A percentile compares a stretch with the other conserved stretches of the same genome.
These are phyloP conservation scores for Pachymerium ferrugineum DNA, from an alignment of 2,888 invertebrate genomes.

Conservation along the genomic window DNA sequence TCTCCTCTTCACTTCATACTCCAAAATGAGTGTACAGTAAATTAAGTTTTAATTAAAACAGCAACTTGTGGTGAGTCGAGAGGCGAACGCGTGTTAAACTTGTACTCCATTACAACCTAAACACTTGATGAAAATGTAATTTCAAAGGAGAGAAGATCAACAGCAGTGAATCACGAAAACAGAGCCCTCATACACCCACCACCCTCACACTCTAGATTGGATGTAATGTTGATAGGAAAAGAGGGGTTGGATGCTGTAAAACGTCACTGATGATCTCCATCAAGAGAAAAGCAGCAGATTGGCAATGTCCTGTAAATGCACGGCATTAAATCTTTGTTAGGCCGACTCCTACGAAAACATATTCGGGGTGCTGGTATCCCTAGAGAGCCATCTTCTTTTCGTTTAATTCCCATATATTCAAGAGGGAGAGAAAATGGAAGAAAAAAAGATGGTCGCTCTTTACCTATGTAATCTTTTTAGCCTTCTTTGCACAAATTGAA, in stretches of 20 bases:
- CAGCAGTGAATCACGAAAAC: constrained; percentile 1
- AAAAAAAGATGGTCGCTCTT: not conserved
- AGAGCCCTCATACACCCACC: not conserved
- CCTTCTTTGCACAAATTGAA: constrained; percentile 14
- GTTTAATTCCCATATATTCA: constrained; percentile 30
- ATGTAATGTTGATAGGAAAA: constrained; percentile 25
- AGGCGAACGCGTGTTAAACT: not conserved
- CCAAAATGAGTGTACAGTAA: too few relatives aligned
- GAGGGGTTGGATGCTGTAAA: constrained; percentile 23
- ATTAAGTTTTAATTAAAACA: constrained; percentile 10
- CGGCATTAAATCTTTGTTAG: constrained; percentile 29
- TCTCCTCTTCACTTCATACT: too few relatives aligned
- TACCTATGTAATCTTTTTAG: constrained; percentile 25
- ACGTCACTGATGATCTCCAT: constrained; percentile 19
- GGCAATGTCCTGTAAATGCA: constrained; percentile 24
- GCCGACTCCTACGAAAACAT: constrained; percentile 2
- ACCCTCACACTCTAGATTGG: constrained; percentile 1
- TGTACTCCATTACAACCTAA: not conserved
- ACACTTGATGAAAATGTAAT: not conserved
- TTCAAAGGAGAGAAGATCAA: not conserved
- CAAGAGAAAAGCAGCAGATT: constrained; percentile 4
- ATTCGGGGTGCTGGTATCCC: constrained; percentile 17
- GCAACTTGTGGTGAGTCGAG: too few relatives aligned
- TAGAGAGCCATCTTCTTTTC: not conserved
- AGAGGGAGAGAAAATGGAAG: not conserved